Conservation (phyloP, 2,113 vertebrate genomes). For the Glareola pratincola region DNA sequence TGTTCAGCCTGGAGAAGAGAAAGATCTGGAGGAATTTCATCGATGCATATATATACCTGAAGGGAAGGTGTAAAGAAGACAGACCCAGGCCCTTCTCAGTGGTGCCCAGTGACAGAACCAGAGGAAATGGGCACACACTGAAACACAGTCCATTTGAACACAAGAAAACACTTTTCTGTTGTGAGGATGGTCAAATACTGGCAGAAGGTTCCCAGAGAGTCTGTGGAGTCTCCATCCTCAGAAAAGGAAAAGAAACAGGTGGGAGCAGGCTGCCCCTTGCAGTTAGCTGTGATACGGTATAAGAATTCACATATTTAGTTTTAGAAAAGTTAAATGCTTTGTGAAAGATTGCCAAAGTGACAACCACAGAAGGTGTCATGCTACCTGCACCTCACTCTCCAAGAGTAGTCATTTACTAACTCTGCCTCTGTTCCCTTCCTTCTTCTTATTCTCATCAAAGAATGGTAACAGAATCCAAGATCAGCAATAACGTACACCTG, state of each 20-base stretch:
- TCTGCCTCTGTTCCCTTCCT: neutral
- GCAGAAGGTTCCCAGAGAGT: neutral
- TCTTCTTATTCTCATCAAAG: neutral
- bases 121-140: neutral
- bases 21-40: neutral
- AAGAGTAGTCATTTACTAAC: neutral
- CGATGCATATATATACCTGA: neutral
- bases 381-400: neutral
- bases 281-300: neutral
- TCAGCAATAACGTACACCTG: neutral
- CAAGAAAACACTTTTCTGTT: neutral
- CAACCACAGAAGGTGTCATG: neutral
- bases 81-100: neutral
- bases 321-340: neutral
- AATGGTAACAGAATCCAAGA: neutral
- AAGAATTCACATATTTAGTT: neutral
- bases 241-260: neutral
- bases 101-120: neutral
- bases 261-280: neutral
- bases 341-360: neutral
- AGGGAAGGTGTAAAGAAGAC: neutral
- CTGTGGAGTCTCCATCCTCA: neutral
- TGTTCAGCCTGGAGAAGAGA: neutral
- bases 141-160: neutral
- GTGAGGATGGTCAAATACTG: neutral